phyloP scores from a whole-genome alignment of 1,140 invertebrate species.

The Drusus annulatus region DNA sequence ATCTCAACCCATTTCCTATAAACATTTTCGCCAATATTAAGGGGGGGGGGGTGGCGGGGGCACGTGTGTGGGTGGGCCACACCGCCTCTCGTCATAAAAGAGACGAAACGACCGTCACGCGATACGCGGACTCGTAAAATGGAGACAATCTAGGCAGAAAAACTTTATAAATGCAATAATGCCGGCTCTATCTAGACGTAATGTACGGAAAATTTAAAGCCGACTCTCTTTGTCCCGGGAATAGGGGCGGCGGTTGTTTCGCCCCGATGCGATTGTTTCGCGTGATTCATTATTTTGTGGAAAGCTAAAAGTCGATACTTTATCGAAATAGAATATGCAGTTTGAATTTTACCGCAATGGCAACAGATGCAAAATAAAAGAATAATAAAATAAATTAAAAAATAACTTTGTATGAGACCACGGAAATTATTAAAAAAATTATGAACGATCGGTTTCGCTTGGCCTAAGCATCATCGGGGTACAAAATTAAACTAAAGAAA shows the following conservation, averaged over 20 bases:
- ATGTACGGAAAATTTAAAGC: background rate
- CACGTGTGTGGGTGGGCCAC: background rate
- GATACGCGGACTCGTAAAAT: conserved; percentile 24
- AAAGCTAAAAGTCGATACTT: too few relatives aligned
- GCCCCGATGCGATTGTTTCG: background rate
- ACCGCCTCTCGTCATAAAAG: conserved; percentile 5
- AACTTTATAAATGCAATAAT: conserved; percentile 21
- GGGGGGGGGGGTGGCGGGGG: background rate
- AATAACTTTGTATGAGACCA: too few relatives aligned
- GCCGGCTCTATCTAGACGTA: background rate
- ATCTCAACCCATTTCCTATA: background rate
- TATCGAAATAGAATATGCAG: too few relatives aligned
- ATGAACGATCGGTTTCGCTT: too few relatives aligned
- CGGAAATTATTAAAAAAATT: too few relatives aligned
- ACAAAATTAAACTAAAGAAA: too few relatives aligned
- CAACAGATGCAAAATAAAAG: too few relatives aligned
- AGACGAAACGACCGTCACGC: conserved; percentile 17
- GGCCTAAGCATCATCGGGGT: too few relatives aligned
- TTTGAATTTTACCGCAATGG: too few relatives aligned
- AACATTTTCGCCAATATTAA: conserved; percentile 15
- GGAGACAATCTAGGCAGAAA: conserved; percentile 10
- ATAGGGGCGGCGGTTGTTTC: background rate
- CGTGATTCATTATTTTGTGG: too few relatives aligned
- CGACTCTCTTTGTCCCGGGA: background rate
- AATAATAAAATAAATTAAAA: too few relatives aligned